Percentiles rank a stretch among this genome's conserved stretches.
Conservation (phyloP, 2,888 invertebrate species). For the Leistus spinibarbis region DNA sequence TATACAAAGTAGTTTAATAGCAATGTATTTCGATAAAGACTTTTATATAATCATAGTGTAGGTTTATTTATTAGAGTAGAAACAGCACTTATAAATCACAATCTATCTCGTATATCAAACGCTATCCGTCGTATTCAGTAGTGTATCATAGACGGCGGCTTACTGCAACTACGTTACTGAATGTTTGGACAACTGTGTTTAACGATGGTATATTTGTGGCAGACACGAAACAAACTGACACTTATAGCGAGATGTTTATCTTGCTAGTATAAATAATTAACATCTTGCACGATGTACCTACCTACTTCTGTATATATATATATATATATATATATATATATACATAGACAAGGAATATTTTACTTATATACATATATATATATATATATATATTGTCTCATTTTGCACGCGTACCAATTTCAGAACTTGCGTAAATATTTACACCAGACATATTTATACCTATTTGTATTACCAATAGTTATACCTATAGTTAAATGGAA, state of each 20-base stretch:
- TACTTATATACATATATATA: neutral
- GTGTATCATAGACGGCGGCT: neutral
- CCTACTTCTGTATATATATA: neutral
- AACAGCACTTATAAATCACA: neutral
- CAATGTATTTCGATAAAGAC: neutral
- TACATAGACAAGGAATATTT: neutral
- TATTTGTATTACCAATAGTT: neutral
- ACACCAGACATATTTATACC: neutral
- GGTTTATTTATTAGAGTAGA: neutral
- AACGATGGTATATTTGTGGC: conserved; percentile 21
- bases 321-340: neutral
- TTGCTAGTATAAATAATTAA: conserved; percentile 30
- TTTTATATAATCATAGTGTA: neutral
- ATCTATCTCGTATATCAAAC: neutral
- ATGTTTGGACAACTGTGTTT: conserved; percentile 36
- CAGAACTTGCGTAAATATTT: neutral
- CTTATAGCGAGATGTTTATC: conserved; percentile 37
- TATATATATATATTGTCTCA: neutral
- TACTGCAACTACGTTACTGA: neutral
- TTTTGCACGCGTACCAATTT: neutral
- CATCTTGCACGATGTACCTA: conserved; percentile 16
- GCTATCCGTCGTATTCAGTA: neutral
- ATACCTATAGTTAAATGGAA: neutral
- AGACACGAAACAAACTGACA: conserved; percentile 32
- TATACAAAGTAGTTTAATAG: no score